Percentiles rank a stretch among this genome's conserved stretches.
Evolutionary conservation across 2,113 vertebrate genomes (phyloP).

Genomic region (Heliornis fulica): DNA sequence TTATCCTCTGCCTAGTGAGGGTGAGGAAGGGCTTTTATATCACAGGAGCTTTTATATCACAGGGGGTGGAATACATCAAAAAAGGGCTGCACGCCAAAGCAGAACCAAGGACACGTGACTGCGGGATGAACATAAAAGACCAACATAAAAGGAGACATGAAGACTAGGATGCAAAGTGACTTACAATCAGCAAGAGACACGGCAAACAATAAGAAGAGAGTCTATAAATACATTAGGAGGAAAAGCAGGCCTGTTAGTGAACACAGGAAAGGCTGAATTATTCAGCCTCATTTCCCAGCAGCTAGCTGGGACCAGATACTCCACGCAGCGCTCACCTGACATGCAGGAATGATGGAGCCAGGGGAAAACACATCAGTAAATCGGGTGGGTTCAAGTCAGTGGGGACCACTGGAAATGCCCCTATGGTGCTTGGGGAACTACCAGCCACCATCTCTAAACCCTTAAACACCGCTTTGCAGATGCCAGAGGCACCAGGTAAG

Average conservation of each 20-base stretch:
- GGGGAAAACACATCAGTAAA: neutral
- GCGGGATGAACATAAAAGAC: neutral
- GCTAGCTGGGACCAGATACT: neutral
- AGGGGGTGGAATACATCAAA: neutral
- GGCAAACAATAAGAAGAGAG: neutral
- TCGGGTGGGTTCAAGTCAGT: neutral
- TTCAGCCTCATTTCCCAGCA: neutral
- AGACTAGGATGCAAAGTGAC: neutral
- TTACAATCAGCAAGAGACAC: neutral
- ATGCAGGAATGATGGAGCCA: neutral
- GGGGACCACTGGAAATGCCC: neutral
- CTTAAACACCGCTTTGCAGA: neutral
- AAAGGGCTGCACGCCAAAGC: neutral
- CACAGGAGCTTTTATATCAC: neutral
- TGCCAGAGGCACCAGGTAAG: neutral
- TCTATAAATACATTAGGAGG: neutral
- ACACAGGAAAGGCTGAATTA: neutral
- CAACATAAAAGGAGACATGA: neutral
- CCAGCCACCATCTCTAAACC: neutral
- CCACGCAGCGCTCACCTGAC: neutral
- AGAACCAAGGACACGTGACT: neutral
- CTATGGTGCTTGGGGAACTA: neutral
- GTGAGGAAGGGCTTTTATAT: no score
- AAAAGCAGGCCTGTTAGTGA: neutral
- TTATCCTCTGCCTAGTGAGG: neutral